A percentile compares a stretch with the other conserved stretches of the same genome.
Evolutionary conservation across 2,797 vertebrate species (phyloP).

Genomic region (Gallinago stenura): DNA sequence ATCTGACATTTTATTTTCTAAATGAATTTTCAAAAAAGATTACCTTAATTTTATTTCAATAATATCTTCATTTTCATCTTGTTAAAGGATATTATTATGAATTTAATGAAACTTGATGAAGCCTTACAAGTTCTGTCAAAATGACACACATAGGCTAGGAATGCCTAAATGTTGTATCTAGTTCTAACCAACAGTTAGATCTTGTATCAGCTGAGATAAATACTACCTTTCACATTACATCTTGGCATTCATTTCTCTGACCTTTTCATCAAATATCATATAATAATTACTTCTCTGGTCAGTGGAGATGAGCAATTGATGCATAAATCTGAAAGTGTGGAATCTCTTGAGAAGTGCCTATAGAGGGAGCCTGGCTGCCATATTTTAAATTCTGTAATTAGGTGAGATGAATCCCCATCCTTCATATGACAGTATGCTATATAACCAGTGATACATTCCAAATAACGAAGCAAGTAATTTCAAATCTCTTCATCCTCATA

Average conservation of each 20-base stretch:
- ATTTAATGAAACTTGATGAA: not conserved
- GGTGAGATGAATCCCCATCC: not conserved
- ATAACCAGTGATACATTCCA: not conserved
- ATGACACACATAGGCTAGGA: not conserved
- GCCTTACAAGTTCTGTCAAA: not conserved
- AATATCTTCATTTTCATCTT: not conserved
- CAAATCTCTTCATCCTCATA: not conserved
- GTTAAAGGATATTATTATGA: not conserved
- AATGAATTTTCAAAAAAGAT: not conserved
- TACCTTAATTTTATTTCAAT: not conserved
- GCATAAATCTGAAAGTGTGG: not conserved
- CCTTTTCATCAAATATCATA: not conserved
- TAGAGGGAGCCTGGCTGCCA: not conserved
- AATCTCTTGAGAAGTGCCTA: not conserved
- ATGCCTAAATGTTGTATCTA: not conserved
- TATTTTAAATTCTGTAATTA: not conserved
- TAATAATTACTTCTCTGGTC: not conserved
- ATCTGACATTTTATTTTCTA: not conserved
- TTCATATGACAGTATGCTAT: not conserved
- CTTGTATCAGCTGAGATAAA: not conserved
- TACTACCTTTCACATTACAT: not conserved
- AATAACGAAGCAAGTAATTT: not conserved
- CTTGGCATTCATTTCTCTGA: not conserved
- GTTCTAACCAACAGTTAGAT: not conserved
- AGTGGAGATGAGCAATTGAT: not conserved